Percentiles rank a stretch among this genome's conserved stretches.
Evolutionary conservation across 2,113 vertebrate genomes (phyloP).

Genomic region (Gila orcuttii): DNA sequence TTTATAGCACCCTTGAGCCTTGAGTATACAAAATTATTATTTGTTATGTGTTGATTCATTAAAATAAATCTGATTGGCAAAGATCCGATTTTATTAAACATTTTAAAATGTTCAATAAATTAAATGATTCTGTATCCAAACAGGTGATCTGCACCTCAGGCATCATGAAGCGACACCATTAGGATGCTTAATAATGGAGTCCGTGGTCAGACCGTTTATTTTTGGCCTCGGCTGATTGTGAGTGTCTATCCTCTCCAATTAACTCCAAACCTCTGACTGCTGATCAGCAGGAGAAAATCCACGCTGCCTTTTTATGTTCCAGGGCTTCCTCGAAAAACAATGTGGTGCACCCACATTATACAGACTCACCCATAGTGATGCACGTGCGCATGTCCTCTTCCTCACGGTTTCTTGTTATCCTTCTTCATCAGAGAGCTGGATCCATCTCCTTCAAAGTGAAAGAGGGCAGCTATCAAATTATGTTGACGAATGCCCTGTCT

Average conservation of each 20-base stretch:
- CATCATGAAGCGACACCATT: conserved; percentile 30
- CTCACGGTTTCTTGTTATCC: conserved; percentile 18
- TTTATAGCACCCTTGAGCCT: background rate
- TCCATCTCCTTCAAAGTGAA: conserved; percentile 63
- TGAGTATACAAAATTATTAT: background rate
- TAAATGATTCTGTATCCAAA: background rate
- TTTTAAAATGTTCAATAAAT: background rate
- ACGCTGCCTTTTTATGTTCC: conserved; percentile 47
- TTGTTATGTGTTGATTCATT: background rate
- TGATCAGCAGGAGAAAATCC: conserved; percentile 20
- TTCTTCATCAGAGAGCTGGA: conserved; percentile 22
- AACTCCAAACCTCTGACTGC: conserved; percentile 37
- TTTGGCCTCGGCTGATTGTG: conserved; percentile 17
- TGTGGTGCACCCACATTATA: background rate
- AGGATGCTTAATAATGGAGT: conserved; percentile 15
- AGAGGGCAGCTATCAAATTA: conserved; percentile 61
- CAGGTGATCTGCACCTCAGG: background rate
- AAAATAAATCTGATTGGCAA: background rate
- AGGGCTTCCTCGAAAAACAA: background rate
- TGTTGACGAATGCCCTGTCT: conserved; percentile 63
- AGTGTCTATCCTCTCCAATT: conserved; percentile 17
- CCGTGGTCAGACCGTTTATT: background rate
- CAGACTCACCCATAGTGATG: background rate
- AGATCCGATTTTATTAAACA: background rate
- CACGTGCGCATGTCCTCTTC: background rate